Evolutionary conservation across 2,113 vertebrate genomes (phyloP), one percentile per base, ranked within the genome.

Genomic region (Peromyscus polionotus): DNA sequence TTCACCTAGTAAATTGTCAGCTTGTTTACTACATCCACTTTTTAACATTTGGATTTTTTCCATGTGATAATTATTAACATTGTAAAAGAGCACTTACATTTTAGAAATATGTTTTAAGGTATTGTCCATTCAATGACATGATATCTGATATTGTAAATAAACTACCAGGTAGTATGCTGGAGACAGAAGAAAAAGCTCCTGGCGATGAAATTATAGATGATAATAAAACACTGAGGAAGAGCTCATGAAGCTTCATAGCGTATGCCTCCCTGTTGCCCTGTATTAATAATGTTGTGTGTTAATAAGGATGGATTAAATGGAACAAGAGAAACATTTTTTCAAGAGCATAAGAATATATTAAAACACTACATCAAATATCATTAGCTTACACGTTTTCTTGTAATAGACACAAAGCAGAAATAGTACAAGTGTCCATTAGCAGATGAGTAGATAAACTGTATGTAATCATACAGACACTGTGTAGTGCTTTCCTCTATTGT

Each of bases 1-100:
- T 42, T 70, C 36, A 65, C 24, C 87, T n/a, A 81, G 9, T 57
- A 42, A 83, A 65, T 54, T 84, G 5, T 42, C 59, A 28, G 17
- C 10, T 72, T 28, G 45, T 65, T 84, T 33, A 31, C 16, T 20
- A 88, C 59, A 77, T 39, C 26, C 33, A 80, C 36, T 73, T 28
- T 81, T 90, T 16, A 87, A 92, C 79, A 75, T 68, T 89, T 36
- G 59, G 3, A 42, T 89, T 92, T 61, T 28, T 73, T 94, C 68
- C 59, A 39, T 63, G 11, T 81, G 24, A 51, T 67, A 67, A 17
- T 77, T 68, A 61, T 31, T 48, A 81, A 42, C 77, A 36, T 45
- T 95, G 68, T 13, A 19, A 45, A 51, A 81, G 5, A 59, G 22
- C 6, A 79, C 26, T 72, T 72, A 39, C 2, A 65, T 72, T 54